Conservation (phyloP, 2,113 vertebrate species). For the Rousettus leschenaultii region DNA sequence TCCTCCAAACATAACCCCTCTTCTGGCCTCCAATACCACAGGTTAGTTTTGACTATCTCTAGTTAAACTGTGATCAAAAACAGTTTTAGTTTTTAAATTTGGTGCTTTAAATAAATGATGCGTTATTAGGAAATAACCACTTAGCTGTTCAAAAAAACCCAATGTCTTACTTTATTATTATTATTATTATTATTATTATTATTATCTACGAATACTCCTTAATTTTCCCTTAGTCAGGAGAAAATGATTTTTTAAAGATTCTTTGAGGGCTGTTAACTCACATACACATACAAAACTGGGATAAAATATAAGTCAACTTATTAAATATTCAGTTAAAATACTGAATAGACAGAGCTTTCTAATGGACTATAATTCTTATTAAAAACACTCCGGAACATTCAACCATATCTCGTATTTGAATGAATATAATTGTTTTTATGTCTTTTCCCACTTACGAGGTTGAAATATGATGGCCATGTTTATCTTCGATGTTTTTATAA, state of each 20-base stretch:
- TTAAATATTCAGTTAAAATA: not conserved
- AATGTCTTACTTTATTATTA: not conserved
- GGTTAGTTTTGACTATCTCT: not conserved
- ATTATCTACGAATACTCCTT: not conserved
- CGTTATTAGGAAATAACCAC: not conserved
- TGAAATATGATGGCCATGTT: not conserved
- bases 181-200: slow-evolving; percentile 9
- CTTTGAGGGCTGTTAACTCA: not conserved
- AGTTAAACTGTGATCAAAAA: not conserved
- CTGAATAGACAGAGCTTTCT: not conserved
- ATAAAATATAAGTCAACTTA: not conserved
- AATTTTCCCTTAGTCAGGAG: not conserved
- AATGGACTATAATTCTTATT: not conserved
- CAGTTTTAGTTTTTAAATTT: not conserved
- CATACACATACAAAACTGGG: not conserved
- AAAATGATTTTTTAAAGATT: not conserved
- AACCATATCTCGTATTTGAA: not conserved
- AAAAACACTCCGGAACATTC: not conserved
- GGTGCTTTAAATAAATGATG: not conserved
- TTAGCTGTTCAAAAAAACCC: not conserved
- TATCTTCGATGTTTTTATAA: not conserved
- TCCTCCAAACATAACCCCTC: not conserved
- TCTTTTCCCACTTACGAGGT: not conserved
- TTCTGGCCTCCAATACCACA: not conserved
- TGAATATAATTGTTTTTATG: not conserved